These are phyloP conservation scores for Tipula unca DNA, from an alignment of 2,888 invertebrate species.

Conservation along the genomic window DNA sequence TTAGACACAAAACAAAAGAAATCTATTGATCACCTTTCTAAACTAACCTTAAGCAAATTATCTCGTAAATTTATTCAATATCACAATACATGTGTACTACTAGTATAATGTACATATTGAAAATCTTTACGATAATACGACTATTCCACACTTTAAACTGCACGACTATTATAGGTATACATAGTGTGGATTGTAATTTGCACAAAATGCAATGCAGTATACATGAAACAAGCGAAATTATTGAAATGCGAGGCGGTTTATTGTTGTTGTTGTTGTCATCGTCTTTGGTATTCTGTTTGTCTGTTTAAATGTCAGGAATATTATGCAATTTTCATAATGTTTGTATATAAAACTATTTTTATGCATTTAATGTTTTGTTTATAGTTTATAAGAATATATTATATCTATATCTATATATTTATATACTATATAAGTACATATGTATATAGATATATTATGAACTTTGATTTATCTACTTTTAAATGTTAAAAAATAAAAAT, in stretches of 20 bases:
- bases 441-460: background rate
- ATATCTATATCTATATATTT: background rate
- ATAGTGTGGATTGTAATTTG: background rate
- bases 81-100: background rate
- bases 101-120: background rate
- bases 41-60: slow-evolving; percentile 14
- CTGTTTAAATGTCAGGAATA: background rate
- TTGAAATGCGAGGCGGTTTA: background rate
- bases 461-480: slow-evolving; percentile 14
- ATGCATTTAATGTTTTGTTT: slow-evolving; percentile 14
- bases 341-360: slow-evolving; percentile 1
- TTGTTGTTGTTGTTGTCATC: background rate
- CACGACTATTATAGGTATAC: background rate
- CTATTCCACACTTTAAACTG: background rate
- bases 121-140: background rate
- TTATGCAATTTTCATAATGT: background rate
- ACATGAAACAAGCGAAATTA: background rate
- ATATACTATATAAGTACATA: background rate
- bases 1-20: background rate
- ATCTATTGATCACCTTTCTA: slow-evolving; percentile 14
- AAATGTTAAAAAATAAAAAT: background rate
- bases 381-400: background rate
- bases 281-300: slow-evolving; percentile 8
- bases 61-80: slow-evolving; percentile 14
- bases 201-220: background rate